Evolutionary conservation across 2,797 vertebrate genomes (phyloP).

Genomic region (Fringilla coelebs): DNA sequence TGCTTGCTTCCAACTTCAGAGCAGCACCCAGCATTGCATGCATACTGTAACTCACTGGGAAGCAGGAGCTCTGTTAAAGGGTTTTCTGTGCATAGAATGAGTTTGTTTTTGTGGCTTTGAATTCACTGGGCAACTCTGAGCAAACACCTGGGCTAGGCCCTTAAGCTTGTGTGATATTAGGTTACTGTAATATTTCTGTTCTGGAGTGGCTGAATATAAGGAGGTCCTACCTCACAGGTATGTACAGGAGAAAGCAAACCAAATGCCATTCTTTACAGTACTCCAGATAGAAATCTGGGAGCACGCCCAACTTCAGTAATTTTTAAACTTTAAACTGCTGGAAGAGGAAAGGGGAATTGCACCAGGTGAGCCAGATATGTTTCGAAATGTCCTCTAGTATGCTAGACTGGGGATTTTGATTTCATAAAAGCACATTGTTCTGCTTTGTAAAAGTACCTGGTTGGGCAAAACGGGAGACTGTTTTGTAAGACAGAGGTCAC

Average conservation of each 20-base stretch:
- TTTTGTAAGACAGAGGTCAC: neutral
- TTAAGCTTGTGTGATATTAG: neutral
- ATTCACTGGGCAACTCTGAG: neutral
- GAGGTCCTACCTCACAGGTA: neutral
- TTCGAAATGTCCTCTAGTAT: neutral
- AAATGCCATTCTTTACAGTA: conserved; percentile 30
- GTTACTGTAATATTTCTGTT: neutral
- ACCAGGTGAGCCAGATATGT: neutral
- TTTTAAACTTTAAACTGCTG: neutral
- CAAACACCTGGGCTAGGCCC: neutral
- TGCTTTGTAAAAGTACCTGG: neutral
- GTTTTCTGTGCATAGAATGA: neutral
- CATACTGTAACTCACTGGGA: neutral
- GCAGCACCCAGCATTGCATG: neutral
- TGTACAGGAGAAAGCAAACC: conserved; percentile 20
- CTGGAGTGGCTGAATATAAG: neutral
- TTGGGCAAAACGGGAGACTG: neutral
- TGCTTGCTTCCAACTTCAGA: conserved; percentile 48
- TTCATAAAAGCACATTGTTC: neutral
- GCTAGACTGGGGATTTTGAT: neutral
- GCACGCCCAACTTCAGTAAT: neutral
- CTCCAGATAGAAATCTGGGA: conserved; percentile 4
- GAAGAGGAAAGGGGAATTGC: neutral
- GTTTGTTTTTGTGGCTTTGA: neutral
- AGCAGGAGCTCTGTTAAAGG: neutral